A percentile compares a stretch with the other conserved stretches of the same genome.
Conservation (phyloP, 2,888 invertebrate species). For the Thalpophila matura region DNA sequence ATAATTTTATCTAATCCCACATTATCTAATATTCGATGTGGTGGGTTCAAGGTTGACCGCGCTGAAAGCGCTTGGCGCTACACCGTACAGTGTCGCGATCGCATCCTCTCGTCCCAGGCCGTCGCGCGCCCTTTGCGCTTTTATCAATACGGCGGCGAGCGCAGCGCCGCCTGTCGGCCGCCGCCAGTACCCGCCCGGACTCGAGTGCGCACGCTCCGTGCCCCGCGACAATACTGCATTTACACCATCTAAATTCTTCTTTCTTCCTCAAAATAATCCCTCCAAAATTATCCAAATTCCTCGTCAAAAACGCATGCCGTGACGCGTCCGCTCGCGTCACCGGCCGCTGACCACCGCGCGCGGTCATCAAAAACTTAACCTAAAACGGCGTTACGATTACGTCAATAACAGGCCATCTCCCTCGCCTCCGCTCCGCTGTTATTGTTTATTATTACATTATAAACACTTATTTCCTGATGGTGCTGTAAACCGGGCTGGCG, state of each 20-base stretch:
- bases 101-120: slow-evolving; percentile 68
- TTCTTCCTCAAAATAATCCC: slow-evolving; percentile 80
- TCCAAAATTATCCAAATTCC: slow-evolving; percentile 71
- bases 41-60: slow-evolving; percentile 86
- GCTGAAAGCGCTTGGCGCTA: slow-evolving; percentile 72
- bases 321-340: slow-evolving; percentile 57
- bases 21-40: slow-evolving; percentile 85
- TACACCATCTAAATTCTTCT: slow-evolving; percentile 71
- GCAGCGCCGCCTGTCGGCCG: slow-evolving; percentile 83
- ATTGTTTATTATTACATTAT: slow-evolving; percentile 76
- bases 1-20: slow-evolving; percentile 76
- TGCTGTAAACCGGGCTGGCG: slow-evolving; percentile 65
- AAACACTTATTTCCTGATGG: slow-evolving; percentile 71
- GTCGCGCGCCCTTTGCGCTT: slow-evolving; percentile 83
- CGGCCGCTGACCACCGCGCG: slow-evolving; percentile 61
- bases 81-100: slow-evolving; percentile 60
- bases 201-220: slow-evolving; percentile 87
- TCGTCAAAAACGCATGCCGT: slow-evolving; percentile 62
- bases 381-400: slow-evolving; percentile 71
- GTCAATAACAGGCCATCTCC: slow-evolving; percentile 73
- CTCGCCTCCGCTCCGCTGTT: slow-evolving; percentile 70
- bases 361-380: slow-evolving; percentile 67
- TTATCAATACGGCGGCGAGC: slow-evolving; percentile 82
- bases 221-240: slow-evolving; percentile 82
- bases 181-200: slow-evolving; percentile 78